Percentiles rank a stretch among this genome's conserved stretches.
These are phyloP conservation scores for Caenorhabditis panamensis DNA, from an alignment of 2,888 invertebrate species.

Conservation along the genomic window DNA sequence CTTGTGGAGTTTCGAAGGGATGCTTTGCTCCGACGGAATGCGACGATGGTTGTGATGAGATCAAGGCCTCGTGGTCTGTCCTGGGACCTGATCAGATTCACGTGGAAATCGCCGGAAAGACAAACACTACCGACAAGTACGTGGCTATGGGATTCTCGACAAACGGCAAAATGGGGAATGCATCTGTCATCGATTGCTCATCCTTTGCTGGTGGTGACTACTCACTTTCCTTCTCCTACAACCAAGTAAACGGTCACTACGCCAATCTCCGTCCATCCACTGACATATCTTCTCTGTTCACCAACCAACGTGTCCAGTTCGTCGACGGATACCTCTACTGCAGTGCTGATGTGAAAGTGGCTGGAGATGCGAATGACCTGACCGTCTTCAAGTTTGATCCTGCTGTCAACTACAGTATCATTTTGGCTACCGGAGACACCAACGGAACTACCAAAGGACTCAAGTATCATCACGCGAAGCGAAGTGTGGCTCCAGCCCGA, in stretches of 20 bases:
- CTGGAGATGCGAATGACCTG: conserved; percentile 44
- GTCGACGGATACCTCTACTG: conserved; percentile 61
- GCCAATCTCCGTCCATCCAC: conserved; percentile 33
- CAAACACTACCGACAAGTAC: conserved; percentile 17
- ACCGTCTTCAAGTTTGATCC: conserved; percentile 46
- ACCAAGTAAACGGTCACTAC: conserved; percentile 9
- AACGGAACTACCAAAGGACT: conserved; percentile 21
- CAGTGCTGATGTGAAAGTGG: conserved; percentile 46
- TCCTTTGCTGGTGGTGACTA: conserved; percentile 21
- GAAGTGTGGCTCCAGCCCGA: conserved; percentile 27
- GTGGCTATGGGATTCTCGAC: conserved; percentile 61
- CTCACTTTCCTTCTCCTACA: conserved; percentile 47
- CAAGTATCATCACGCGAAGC: conserved; percentile 16
- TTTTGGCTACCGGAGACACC: conserved; percentile 43
- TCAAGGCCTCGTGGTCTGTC: conserved; percentile 38
- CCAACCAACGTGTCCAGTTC: conserved; percentile 28
- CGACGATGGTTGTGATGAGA: conserved; percentile 32
- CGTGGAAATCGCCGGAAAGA: conserved; percentile 46
- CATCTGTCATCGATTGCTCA: conserved; percentile 57
- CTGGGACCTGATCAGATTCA: conserved; percentile 15
- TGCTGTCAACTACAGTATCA: conserved; percentile 30
- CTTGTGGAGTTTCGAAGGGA: conserved; percentile 42
- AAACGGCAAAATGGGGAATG: conserved; percentile 44
- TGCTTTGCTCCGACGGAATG: conserved; percentile 53
- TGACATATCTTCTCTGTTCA: conserved; percentile 17